Base-by-base conservation (phyloP, 2,888 invertebrate genomes). In the Mechanitis mazaeus region DNA sequence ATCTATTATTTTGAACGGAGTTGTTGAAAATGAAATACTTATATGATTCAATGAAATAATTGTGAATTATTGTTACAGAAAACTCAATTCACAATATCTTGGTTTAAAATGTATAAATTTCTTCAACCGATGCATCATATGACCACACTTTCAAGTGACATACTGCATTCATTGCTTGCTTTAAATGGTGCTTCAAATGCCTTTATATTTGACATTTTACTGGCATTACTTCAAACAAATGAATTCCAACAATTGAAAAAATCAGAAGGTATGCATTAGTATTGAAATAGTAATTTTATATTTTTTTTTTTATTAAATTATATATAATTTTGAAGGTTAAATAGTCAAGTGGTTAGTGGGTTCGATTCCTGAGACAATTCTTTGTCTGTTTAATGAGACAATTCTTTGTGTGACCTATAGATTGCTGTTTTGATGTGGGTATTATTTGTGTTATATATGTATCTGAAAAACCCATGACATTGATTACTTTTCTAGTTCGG, bases 41-140 rank as follows among this genome's bases (percentile, higher is more conserved):
- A 35, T 6, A 35, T 2, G 2, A 5, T 35, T 35, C 35, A 3
- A 35, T 58, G 31, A 46, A 20, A 38, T 54, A 47, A 2, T 56
- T 31, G 45, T 55, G 9, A 4, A 56, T 38, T 35, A n/a, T 60
- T 45, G 42, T 63, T 63, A 58, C 38, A 87, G 87, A 65, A 74
- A 7, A 69, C 77, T 61, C 63, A 68, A 33, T 69, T 80, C 38
- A 76, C 76, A 4, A 64, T 69, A 31, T 68, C 71, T 1, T 87
- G 87, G 87, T 70, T 76, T 59, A 72, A 56, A 20, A 60, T 79
- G 12, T 84, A 80, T 63, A 69, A 71, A 45, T 54, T 64, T 45
- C 66, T 75, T 7, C 61, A 71, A 45, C 33, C 58, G 12, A 74
- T 71, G 66, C 54, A 75, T 45, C 67, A 66, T 38, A 62, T 64